Base-by-base conservation (phyloP, 92 coral and sea anemone species). In the Micromussa lordhowensis region DNA sequence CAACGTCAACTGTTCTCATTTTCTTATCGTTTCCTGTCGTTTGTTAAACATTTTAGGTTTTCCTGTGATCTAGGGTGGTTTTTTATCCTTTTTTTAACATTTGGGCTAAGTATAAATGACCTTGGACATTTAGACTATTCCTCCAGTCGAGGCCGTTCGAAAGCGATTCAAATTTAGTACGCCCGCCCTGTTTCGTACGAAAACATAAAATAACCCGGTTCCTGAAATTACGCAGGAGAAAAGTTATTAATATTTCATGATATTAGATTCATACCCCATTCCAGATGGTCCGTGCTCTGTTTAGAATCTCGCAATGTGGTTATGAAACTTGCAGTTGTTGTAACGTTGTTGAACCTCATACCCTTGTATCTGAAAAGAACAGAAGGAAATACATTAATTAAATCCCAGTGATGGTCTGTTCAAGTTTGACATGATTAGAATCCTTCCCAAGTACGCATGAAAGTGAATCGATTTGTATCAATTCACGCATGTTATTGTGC, bases 191-290 rank as follows among this genome's bases (percentile, higher is more conserved):
- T 28, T 35, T 48, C 35, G 49, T 4, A 72, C 77, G 24, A 31
- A 72, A 34, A 8, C 3, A 72, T 13, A n/a, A 63, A 72, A 17
- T 29, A 59, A 3, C 68, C 29, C 26, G 68, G 68, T 61, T 61
- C 2, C 68, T 11, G 68, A 5, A n/a, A 61, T 22, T 61, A 69
- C 63, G 63, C 32, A 17, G 32, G 28, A 44, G 9, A 63, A 68
- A 79, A 28, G 34, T 72, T 73, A 38, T 34, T 73, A 32, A 13
- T 32, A 34, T 73, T 73, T 36, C 9, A 7, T 6, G 11, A 54
- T 72, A 84, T 15, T 31, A 30, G 18, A 11, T 36, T 2, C 32
- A 19, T 48, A 84, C 88, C 88, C 88, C 88, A 84, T 74, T 58
- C 72, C 36, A 69, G 54, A 40, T 7, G 88, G 10, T n/a, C 72